phyloP scores from a whole-genome alignment of 2,888 invertebrate species.

The Conchocele bisecta region DNA sequence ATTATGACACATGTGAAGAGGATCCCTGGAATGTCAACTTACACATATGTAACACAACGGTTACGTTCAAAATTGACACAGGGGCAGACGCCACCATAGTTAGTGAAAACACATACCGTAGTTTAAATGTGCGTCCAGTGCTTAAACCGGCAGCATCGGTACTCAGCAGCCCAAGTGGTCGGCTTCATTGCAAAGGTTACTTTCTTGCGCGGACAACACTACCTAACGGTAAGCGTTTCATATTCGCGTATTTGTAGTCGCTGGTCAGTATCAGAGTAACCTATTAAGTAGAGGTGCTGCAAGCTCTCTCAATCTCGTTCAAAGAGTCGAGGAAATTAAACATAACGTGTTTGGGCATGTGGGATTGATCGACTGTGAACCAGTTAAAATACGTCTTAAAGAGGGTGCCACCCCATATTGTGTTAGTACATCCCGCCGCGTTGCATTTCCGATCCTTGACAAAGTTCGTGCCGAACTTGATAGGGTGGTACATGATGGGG shows the following conservation, averaged over 20 bases:
- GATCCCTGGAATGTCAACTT: conserved; percentile 14
- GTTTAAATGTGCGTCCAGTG: not conserved
- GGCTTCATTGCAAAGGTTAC: not conserved
- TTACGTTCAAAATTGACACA: conserved; percentile 36
- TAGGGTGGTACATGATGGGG: conserved; percentile 41
- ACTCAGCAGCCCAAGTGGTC: not conserved
- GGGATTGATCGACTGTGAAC: conserved; percentile 13
- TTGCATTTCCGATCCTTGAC: conserved; percentile 23
- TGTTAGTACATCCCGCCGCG: conserved; percentile 17
- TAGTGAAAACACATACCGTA: not conserved
- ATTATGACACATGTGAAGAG: not conserved
- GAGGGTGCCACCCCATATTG: conserved; percentile 11
- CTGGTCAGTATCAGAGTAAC: not conserved
- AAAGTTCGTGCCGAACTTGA: conserved; percentile 41
- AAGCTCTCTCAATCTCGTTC: not conserved
- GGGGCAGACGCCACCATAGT: conserved; percentile 15
- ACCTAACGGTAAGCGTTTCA: no score
- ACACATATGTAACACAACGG: conserved; percentile 4
- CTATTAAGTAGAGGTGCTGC: conserved; percentile 2
- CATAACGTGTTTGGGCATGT: conserved; percentile 1
- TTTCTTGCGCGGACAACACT: no score
- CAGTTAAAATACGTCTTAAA: conserved; percentile 17
- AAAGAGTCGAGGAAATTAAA: conserved; percentile 1
- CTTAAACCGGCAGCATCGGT: not conserved
- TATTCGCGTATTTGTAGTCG: conserved; percentile 3